Evolutionary conservation across 1,140 invertebrate species (phyloP), one percentile per base, ranked within the genome.

Genomic region (Drosophila santomea): DNA sequence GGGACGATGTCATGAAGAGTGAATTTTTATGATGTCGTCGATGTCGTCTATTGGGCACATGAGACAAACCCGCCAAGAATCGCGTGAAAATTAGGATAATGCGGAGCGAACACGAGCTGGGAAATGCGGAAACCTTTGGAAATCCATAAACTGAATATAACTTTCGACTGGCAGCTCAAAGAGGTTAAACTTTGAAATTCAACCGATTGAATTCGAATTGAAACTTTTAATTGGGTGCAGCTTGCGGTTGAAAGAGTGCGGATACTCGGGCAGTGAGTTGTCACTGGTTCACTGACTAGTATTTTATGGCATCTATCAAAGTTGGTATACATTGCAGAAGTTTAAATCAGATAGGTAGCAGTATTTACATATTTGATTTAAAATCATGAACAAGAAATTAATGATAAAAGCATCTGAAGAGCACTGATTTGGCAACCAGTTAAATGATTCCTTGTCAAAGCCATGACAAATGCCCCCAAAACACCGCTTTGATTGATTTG

Each of bases 1-100:
- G 45, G 25, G 45, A 43, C 63, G 61, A 12, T 11, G 50, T 28
- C 68, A 47, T 51, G 69, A 59, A 72, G 66, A 73, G 69, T 60
- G 38, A 72, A 63, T 74, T 74, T 71, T 74, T 73, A 75, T 75
- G 59, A 45, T 50, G 44, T 55, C 45, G 71, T 44, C 69, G 59
- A 45, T 50, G 44, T 55, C 45, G 71, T 39, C 69, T 64, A 62
- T 63, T 25, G 52, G 56, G 58, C 58, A 74, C 58, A 74, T 74
- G 58, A 52, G 51, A 74, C 64, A 51, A 64, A 2, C 39, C 48
- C 60, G 23, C 44, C 43, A 56, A 55, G 43, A 71, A 61, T 39
- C 59, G 57, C 54, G 67, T 72, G 55, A 73, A 72, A 72, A 72
- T 69, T 69, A 71, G 50, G 50, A 56, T 57, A 71, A 69, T 41